Evolutionary conservation across 2,888 invertebrate species (phyloP), one percentile per base, ranked within the genome.

Genomic region (Muscina levida): DNA sequence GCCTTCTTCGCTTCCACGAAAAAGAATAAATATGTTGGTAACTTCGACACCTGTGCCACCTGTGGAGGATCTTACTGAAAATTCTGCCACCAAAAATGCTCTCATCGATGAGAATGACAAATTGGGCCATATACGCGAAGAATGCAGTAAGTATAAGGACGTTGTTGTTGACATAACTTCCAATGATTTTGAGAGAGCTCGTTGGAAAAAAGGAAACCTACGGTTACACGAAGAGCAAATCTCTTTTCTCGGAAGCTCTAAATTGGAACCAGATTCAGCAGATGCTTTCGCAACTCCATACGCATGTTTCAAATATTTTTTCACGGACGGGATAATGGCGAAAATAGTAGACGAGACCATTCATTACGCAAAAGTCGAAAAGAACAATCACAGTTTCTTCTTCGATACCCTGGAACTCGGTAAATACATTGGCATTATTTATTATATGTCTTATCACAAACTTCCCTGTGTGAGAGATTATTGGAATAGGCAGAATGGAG

Each of bases 401-500:
- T 46, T 26, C 3, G 48, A 66, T 10, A 26, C 5, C 1, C n/a
- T n/a, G n/a, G n/a, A n/a, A n/a, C n/a, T n/a, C n/a, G n/a, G n/a
- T n/a, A n/a, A n/a, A n/a, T n/a, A 70, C 15, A 67, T 74, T 65
- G 66, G 77, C 53, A 77, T 74, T 57, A 80, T 74, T 73, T 80
- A 80, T 79, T 79, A 74, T 72, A 79, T 72, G 78, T 71, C 77
- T 42, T 81, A 77, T 74, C 74, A 74, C 71, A 77, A 77, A 57
- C 73, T 74, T 56, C 73, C 73, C 24, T 81, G 71, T 59, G 74
- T 81, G 26, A 62, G 77, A 77, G 71, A 77, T 71, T 81, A 72
- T 75, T 77, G 77, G 72, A 78, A 75, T 78, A 51, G 6, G 17
- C 57, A 71, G 39, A 67, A 81, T 77, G 71, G 72, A 74, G 72